These are phyloP conservation scores for Neoniphon sammara DNA, from an alignment of 2,797 vertebrate species.

Conservation along the genomic window DNA sequence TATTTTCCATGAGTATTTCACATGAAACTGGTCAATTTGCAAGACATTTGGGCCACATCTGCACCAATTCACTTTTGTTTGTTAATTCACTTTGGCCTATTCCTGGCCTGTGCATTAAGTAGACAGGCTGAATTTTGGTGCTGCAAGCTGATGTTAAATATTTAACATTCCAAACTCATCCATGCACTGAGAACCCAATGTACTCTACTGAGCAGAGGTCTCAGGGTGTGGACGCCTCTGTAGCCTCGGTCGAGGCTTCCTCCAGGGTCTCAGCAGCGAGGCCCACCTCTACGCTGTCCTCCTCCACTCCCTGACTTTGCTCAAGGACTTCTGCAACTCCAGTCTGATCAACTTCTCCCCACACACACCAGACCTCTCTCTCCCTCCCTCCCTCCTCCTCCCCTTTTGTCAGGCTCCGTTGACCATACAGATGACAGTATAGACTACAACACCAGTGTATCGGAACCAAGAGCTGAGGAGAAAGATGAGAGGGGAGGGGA, in stretches of 20 bases:
- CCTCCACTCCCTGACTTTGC: constrained; percentile 66
- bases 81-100: constrained; percentile 38
- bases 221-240: constrained; percentile 29
- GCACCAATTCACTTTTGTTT: neutral
- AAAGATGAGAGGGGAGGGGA: constrained; percentile 50
- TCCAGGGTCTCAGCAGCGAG: constrained; percentile 39
- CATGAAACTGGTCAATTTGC: constrained; percentile 18
- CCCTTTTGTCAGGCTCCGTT: constrained; percentile 68
- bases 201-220: constrained; percentile 37
- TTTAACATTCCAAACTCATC: constrained; percentile 65
- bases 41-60: neutral
- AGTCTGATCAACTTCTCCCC: constrained; percentile 57
- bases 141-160: constrained; percentile 48
- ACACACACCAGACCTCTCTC: constrained; percentile 31
- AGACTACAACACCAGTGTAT: constrained; percentile 62
- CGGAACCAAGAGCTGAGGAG: constrained; percentile 59
- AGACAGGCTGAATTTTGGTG: constrained; percentile 24
- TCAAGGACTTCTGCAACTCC: constrained; percentile 75
- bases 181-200: constrained; percentile 4
- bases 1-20: neutral
- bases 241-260: constrained; percentile 38
- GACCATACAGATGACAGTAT: constrained; percentile 70
- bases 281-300: constrained; percentile 45
- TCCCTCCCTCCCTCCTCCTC: constrained; percentile 55
- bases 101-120: constrained; percentile 50